Conservation (phyloP, 2,797 vertebrate species). For the Acestrorhynchus altus region DNA sequence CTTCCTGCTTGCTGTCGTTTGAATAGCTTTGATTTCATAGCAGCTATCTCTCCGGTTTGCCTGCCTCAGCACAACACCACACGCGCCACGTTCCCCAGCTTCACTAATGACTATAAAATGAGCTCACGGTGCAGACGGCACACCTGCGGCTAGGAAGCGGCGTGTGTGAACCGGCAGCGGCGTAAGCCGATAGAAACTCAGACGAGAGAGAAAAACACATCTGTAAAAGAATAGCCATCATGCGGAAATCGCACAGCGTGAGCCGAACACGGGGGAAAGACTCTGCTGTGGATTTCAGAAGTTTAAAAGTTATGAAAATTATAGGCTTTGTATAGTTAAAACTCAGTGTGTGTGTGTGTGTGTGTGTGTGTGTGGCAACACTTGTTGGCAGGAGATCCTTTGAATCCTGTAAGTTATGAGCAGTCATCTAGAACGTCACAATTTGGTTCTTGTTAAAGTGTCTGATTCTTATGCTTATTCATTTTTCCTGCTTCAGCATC, state of each 20-base stretch:
- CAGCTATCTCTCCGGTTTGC: conserved; percentile 38
- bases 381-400: too few relatives aligned
- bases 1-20: conserved; percentile 33
- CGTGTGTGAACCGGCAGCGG: not conserved
- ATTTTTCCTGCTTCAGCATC: too few relatives aligned
- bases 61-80: conserved; percentile 43
- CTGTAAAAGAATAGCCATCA: conserved; percentile 7
- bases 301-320: not conserved
- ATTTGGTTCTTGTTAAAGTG: too few relatives aligned
- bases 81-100: conserved; percentile 37
- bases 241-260: not conserved
- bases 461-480: too few relatives aligned
- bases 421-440: too few relatives aligned
- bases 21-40: conserved; percentile 43
- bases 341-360: too few relatives aligned
- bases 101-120: conserved; percentile 53
- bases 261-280: not conserved
- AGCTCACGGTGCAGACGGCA: conserved; percentile 37
- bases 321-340: not conserved
- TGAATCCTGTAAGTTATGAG: too few relatives aligned
- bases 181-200: not conserved
- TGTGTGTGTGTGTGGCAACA: not conserved
- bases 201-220: conserved; percentile 8
- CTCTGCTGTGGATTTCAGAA: not conserved
- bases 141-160: conserved; percentile 36